These are phyloP conservation scores for Pterostichus niger DNA, from an alignment of 2,888 invertebrate genomes.

Conservation along the genomic window DNA sequence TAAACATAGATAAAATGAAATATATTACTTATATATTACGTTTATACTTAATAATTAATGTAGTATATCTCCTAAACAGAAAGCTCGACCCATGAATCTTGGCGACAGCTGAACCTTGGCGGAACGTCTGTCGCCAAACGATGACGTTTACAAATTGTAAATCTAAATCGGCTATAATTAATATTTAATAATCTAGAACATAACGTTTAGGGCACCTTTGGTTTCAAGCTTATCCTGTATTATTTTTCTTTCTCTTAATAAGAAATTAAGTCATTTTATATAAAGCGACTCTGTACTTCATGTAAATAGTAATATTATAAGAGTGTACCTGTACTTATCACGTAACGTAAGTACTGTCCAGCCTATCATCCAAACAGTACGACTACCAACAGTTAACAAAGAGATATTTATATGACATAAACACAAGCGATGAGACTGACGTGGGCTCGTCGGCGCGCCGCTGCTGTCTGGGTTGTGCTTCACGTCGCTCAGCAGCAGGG, in stretches of 20 bases:
- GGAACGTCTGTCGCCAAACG: slow-evolving; percentile 49
- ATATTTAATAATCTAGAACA: slow-evolving; percentile 77
- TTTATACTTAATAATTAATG: slow-evolving; percentile 70
- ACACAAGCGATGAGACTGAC: slow-evolving; percentile 68
- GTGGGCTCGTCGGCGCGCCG: slow-evolving; percentile 52
- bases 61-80: slow-evolving; percentile 67
- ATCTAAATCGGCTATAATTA: slow-evolving; percentile 67
- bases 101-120: slow-evolving; percentile 24
- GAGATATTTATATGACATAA: slow-evolving; percentile 70
- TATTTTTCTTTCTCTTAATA: slow-evolving; percentile 69
- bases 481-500: slow-evolving; percentile 70
- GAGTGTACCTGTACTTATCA: slow-evolving; percentile 75
- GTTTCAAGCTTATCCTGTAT: slow-evolving; percentile 86
- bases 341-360: slow-evolving; percentile 74
- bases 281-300: slow-evolving; percentile 67
- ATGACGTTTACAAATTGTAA: slow-evolving; percentile 67
- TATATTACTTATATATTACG: slow-evolving; percentile 69
- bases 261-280: slow-evolving; percentile 67
- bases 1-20: slow-evolving; percentile 71
- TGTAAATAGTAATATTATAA: slow-evolving; percentile 67
- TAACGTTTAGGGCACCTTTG: slow-evolving; percentile 91
- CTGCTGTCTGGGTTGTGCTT: slow-evolving; percentile 49
- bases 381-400: slow-evolving; percentile 76
- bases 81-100: slow-evolving; percentile 66
- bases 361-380: slow-evolving; percentile 73